phyloP scores from a whole-genome alignment of 2,113 vertebrate species.

The Gnathonemus echidnorhynchus region DNA sequence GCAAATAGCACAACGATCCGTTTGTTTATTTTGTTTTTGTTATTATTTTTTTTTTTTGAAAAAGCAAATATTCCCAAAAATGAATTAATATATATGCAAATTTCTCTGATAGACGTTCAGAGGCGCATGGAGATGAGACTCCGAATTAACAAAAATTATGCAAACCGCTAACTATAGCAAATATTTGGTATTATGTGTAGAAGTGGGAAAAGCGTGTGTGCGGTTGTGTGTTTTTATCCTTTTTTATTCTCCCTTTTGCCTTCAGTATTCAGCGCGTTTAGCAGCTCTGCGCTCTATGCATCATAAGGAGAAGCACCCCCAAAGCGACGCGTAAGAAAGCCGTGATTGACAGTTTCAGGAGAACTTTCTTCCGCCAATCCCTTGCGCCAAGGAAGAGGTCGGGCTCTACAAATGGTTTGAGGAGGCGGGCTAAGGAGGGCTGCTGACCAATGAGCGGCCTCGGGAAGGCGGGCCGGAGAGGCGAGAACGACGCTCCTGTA shows the following conservation, averaged over 20 bases:
- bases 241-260: constrained; percentile 35
- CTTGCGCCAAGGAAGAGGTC: constrained; percentile 39
- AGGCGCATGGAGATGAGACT: constrained; percentile 2
- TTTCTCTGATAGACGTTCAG: constrained; percentile 25
- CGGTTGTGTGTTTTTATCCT: constrained; percentile 15
- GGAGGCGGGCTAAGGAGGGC: constrained; percentile 26
- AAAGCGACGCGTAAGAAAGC: constrained; percentile 43
- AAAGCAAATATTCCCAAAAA: constrained; percentile 41
- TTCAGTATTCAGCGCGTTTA: constrained; percentile 59
- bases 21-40: neutral
- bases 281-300: constrained; percentile 52
- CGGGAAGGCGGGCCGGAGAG: constrained; percentile 34
- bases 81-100: constrained; percentile 28
- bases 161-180: neutral
- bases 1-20: constrained; percentile 30
- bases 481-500: constrained; percentile 46
- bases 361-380: constrained; percentile 50
- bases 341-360: constrained; percentile 60
- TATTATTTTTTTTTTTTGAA: constrained; percentile 3
- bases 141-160: neutral
- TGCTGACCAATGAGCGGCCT: constrained; percentile 42
- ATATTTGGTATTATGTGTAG: neutral
- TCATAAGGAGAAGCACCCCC: constrained; percentile 48
- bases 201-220: constrained; percentile 31
- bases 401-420: constrained; percentile 38